phyloP scores from a whole-genome alignment of 2,888 invertebrate species.

The Hydraecia micacea region DNA sequence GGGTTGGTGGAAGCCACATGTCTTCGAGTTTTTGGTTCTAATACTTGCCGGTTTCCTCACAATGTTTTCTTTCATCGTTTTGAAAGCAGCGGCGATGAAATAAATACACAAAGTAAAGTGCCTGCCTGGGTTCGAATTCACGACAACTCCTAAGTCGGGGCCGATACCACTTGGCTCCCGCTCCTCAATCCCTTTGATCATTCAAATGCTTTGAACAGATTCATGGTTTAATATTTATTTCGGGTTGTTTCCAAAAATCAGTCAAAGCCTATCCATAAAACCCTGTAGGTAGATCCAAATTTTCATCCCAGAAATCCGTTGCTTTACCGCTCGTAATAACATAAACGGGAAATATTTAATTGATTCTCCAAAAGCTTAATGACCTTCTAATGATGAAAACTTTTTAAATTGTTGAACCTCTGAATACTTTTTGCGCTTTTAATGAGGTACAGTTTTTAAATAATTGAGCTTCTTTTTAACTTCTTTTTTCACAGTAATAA shows the following conservation, averaged over 20 bases:
- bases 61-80: not conserved
- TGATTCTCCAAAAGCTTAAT: not conserved
- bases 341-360: not conserved
- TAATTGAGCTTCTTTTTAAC: not conserved
- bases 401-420: not conserved
- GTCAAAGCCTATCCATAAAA: too few relatives aligned
- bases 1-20: not conserved
- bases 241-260: too few relatives aligned
- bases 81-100: not conserved
- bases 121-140: too few relatives aligned
- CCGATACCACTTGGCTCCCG: too few relatives aligned
- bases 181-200: not conserved
- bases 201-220: not conserved
- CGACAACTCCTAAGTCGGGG: too few relatives aligned
- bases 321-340: constrained; percentile 17
- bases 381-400: not conserved
- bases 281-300: too few relatives aligned
- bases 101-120: too few relatives aligned
- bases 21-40: not conserved
- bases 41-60: not conserved
- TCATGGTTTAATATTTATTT: not conserved
- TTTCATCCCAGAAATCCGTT: not conserved
- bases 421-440: not conserved
- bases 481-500: not conserved
- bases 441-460: not conserved